Evolutionary conservation across 1,140 invertebrate genomes (phyloP), one percentile per base, ranked within the genome.

Genomic region (Drosophila guanche): DNA sequence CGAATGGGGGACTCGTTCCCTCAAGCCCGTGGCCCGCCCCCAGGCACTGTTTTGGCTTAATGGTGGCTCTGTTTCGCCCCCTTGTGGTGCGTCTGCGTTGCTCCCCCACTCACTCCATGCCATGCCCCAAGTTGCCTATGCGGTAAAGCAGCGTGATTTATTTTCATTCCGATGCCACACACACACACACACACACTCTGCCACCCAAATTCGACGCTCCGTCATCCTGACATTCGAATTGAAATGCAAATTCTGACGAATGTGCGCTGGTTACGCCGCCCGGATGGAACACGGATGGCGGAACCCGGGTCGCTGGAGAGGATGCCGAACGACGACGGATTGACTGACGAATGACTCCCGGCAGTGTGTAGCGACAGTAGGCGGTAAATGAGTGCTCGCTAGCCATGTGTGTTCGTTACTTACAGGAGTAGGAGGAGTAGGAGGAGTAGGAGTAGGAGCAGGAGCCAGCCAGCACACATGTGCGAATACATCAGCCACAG

Each of bases 211-310:
- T 86, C 84, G 62, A 67, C 65, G 83, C 78, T 88, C 80, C 78
- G 83, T 88, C 83, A 83, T 86, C 69, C 78, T 86, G 75, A 83
- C 75, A 79, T 88, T 79, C 75, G 83, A 88, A 89, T 88, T 88
- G 84, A 88, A 89, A 88, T 88, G 83, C 83, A 88, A 88, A 88
- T 88, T 89, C 83, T 88, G 84, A 89, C 84, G 83, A 88, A 88
- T 89, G 81, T 86, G 77, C 69, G 66, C 81, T 71, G 77, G 59
- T 70, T 86, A 61, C 40, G 67, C 60, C 53, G 43, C 43, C 60
- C 27, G 45, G 40, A 42, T 48, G 53, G 63, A 10, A 46, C 57
- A 43, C 40, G 51, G 58, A 50, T 60, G 48, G 42, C 29, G 12
- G 55, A 16, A 27, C 22, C 10, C 5, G 7, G 25, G 33, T 33